These are phyloP conservation scores for Patagioenas fasciata DNA, from an alignment of 2,113 vertebrate species.

Conservation along the genomic window DNA sequence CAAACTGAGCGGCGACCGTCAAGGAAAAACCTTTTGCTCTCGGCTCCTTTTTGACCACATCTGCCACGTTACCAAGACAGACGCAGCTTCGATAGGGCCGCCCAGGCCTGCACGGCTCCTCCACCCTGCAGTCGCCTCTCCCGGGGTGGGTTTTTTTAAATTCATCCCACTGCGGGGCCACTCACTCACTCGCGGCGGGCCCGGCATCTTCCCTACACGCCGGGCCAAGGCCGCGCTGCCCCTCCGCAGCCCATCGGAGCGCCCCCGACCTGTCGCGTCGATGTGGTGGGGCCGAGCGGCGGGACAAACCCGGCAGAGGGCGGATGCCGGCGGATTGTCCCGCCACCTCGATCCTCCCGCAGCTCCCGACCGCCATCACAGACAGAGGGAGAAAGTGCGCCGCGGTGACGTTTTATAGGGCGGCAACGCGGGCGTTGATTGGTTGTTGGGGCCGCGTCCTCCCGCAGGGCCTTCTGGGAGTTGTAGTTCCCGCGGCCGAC, in stretches of 20 bases:
- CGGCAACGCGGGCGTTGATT: background rate
- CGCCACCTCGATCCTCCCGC: fast-evolving
- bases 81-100: constrained; percentile 71
- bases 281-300: background rate
- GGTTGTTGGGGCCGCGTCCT: background rate
- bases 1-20: constrained; percentile 68
- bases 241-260: background rate
- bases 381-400: fast-evolving
- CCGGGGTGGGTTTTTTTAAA: fast-evolving
- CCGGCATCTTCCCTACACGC: background rate
- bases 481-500: background rate
- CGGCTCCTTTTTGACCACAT: constrained; percentile 70
- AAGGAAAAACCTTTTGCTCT: constrained; percentile 45
- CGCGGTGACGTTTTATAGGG: fast-evolving
- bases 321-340: constrained; percentile 8
- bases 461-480: constrained; percentile 15
- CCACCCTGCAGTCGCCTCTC: background rate
- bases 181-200: background rate
- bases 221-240: background rate
- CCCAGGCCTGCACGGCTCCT: background rate
- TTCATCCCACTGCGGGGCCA: background rate
- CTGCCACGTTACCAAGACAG: constrained; percentile 39
- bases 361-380: fast-evolving
- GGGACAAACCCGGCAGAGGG: fast-evolving
- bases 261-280: fast-evolving